A percentile compares a stretch with the other conserved stretches of the same genome.
Evolutionary conservation across 1,140 invertebrate species (phyloP).

Genomic region (Medauroidea extradentata): DNA sequence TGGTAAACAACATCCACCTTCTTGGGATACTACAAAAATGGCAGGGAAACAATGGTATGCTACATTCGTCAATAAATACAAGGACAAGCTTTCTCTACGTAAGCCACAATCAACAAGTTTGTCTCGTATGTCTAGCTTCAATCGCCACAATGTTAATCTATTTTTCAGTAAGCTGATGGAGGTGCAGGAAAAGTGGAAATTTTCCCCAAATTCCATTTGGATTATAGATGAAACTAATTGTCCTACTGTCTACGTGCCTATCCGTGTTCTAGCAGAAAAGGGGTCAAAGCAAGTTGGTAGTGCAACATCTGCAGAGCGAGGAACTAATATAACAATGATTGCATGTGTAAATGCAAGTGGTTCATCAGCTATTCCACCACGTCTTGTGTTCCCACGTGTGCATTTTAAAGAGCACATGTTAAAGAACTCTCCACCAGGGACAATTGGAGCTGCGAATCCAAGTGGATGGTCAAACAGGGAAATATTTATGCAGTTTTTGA

Average conservation of each 20-base stretch:
- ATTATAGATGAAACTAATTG: slow-evolving; percentile 21
- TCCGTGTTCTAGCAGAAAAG: slow-evolving; percentile 22
- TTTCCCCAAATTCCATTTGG: slow-evolving; percentile 5
- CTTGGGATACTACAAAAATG: slow-evolving; percentile 28
- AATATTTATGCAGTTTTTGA: slow-evolving; percentile 34
- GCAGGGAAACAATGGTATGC: slow-evolving; percentile 41
- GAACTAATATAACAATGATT: slow-evolving; percentile 40
- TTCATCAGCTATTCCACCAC: slow-evolving; percentile 32
- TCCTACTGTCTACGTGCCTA: slow-evolving; percentile 28
- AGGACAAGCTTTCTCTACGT: slow-evolving; percentile 20
- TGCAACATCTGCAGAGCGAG: slow-evolving; percentile 43
- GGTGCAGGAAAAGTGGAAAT: slow-evolving; percentile 1
- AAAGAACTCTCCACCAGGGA: slow-evolving; percentile 18
- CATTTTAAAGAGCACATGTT: slow-evolving; percentile 33
- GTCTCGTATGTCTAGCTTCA: slow-evolving; percentile 9
- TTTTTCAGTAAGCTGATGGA: slow-evolving; percentile 9
- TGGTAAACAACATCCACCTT: slow-evolving; percentile 25
- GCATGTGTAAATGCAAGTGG: slow-evolving; percentile 36
- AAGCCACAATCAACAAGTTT: slow-evolving; percentile 14
- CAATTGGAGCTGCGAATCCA: slow-evolving; percentile 9
- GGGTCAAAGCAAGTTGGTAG: slow-evolving; percentile 31
- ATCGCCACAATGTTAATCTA: slow-evolving; percentile 8
- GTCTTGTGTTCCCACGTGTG: slow-evolving; percentile 39
- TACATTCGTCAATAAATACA: slow-evolving; percentile 34
- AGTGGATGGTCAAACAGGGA: slow-evolving; percentile 18